Base-by-base conservation (phyloP, 2,888 invertebrate genomes). In the Nebria salina region DNA sequence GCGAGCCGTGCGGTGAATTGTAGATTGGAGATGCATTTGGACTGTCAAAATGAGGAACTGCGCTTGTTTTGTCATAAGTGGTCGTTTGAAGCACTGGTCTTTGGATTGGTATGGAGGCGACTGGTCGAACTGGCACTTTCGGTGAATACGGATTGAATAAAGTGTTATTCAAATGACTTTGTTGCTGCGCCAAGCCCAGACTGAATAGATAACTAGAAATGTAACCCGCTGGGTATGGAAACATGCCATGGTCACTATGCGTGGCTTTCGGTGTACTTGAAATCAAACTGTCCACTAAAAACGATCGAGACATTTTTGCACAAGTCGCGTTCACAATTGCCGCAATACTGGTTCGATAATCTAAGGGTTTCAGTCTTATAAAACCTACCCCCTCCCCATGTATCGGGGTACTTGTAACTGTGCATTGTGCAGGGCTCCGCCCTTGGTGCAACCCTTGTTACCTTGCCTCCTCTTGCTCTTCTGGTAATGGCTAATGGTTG, bases 241-340 rank as follows among this genome's bases (percentile, higher is more conserved):
- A 86, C 85, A 92, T 83, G 90, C 89, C n/a, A 89, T 86, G 83
- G 89, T 85, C 82, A 89, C 84, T 84, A 89, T 83, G 86, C 91
- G 89, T 88, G 89, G 87, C 87, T 84, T 92, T 66, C 70, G 92
- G 90, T 81, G 92, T 92, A 85, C 91, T 92, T 89, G 92, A 93
- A 84, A 96, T 94, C 81, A 96, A 89, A 76, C 95, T 94, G 86
- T 96, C 96, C 86, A 96, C 95, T 81, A 95, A 88, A 86, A 96
- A 96, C 84, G 95, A 95, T 84, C 95, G 92, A 82, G 95, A 95
- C 95, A 95, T 95, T 85, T 90, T 72, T 72, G 75, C 75, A 82
- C 81, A 82, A 41, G 20, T 43, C 77, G 77, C 82, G 77, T 72
- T 73, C 41, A 25, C 20, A 15, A 80, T 77, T 82, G 66, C 42